Conservation (phyloP, 2,888 invertebrate genomes). For the Lithophane leautieri region DNA sequence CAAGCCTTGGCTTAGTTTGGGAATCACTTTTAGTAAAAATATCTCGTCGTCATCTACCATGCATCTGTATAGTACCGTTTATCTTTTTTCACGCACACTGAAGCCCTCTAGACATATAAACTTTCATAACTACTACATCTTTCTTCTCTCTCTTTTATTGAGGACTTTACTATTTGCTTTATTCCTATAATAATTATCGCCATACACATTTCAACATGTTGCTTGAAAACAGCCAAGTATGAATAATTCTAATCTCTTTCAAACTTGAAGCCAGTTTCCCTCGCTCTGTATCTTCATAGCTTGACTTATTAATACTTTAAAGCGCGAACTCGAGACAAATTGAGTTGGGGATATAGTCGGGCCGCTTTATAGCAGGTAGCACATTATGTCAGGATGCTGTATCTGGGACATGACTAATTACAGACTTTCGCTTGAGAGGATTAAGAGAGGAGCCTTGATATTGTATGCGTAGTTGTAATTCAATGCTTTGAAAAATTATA, state of each 20-base stretch:
- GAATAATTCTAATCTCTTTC: slow-evolving; percentile 36
- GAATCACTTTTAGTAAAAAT: neutral
- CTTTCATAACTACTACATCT: no score
- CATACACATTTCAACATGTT: neutral
- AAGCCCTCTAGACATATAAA: no score
- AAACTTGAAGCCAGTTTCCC: slow-evolving; percentile 20
- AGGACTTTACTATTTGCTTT: no score
- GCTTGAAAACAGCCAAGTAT: slow-evolving; percentile 21
- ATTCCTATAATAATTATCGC: no score
- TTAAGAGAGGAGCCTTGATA: slow-evolving; percentile 18
- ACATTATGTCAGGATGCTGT: slow-evolving; percentile 46
- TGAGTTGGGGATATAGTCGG: slow-evolving; percentile 55
- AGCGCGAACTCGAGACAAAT: slow-evolving; percentile 48
- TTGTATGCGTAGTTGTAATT: slow-evolving; percentile 36
- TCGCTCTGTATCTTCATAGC: slow-evolving; percentile 19
- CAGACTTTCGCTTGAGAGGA: slow-evolving; percentile 41
- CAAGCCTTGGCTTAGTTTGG: neutral
- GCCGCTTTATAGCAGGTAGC: slow-evolving; percentile 41
- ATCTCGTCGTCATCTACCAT: no score
- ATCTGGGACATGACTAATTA: slow-evolving; percentile 63
- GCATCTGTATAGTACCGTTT: no score
- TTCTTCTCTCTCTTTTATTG: no score
- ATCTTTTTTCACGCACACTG: no score
- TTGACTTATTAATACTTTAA: slow-evolving; percentile 51
- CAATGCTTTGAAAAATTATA: slow-evolving; percentile 1